phyloP scores from a whole-genome alignment of 1,140 invertebrate species.

The Kradibia gibbosae region DNA sequence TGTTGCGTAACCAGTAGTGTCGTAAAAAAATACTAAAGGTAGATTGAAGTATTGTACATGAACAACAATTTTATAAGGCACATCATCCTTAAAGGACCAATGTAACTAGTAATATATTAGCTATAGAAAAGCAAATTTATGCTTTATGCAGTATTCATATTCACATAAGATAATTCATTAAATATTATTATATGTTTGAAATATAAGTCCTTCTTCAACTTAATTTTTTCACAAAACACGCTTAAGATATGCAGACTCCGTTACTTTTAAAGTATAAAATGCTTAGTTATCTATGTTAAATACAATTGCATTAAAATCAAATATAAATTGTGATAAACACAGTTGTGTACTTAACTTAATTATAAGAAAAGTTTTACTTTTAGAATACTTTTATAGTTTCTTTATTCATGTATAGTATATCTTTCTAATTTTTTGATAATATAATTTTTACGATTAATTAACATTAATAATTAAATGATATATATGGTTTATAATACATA shows the following conservation, averaged over 20 bases:
- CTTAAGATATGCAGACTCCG: slow-evolving; percentile 3
- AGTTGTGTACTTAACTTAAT: slow-evolving; percentile 1
- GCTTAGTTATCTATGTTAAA: neutral
- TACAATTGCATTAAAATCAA: neutral
- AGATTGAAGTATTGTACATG: slow-evolving; percentile 31
- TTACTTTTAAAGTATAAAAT: slow-evolving; percentile 9
- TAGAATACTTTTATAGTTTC: neutral
- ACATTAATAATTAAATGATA: neutral
- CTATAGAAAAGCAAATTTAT: slow-evolving; percentile 53
- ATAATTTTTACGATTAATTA: neutral
- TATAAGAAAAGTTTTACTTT: neutral
- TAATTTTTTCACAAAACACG: slow-evolving; percentile 5
- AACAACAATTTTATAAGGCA: slow-evolving; percentile 48
- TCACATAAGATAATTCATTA: slow-evolving; percentile 27
- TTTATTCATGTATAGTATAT: too few relatives aligned
- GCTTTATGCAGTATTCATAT: slow-evolving; percentile 55
- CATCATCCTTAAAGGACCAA: slow-evolving; percentile 68
- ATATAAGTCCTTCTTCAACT: neutral
- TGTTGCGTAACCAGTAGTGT: slow-evolving; percentile 30
- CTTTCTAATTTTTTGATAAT: neutral
- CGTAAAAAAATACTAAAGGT: slow-evolving; percentile 32
- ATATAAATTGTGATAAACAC: slow-evolving; percentile 4
- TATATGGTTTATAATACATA: neutral
- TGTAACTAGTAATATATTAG: slow-evolving; percentile 65
- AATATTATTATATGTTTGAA: slow-evolving; percentile 13